Conservation (phyloP, 1,140 invertebrate genomes). For the Cydia amplana region DNA sequence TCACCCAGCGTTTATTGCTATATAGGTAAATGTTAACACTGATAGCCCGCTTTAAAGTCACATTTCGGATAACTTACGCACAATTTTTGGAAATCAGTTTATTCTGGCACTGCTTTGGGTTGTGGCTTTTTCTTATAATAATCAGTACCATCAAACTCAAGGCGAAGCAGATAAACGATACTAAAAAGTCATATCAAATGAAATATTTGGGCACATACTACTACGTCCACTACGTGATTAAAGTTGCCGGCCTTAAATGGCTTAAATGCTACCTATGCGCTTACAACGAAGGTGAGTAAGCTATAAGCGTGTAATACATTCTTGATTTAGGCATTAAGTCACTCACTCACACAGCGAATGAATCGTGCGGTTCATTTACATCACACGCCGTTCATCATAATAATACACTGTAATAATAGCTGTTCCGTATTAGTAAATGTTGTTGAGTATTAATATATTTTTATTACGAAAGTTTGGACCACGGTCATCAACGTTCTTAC, state of each 20-base stretch:
- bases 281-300: conserved; percentile 14
- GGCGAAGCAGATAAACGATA: background rate
- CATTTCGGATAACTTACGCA: too few relatives aligned
- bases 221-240: background rate
- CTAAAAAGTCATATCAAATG: background rate
- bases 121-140: too few relatives aligned
- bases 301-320: conserved; percentile 23
- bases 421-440: conserved; percentile 14
- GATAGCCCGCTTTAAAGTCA: too few relatives aligned
- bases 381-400: conserved; percentile 26
- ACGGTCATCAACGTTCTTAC: background rate
- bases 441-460: background rate
- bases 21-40: too few relatives aligned
- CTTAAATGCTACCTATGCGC: background rate
- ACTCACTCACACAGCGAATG: conserved; percentile 23
- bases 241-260: background rate
- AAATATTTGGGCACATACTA: background rate
- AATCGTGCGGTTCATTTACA: conserved; percentile 7
- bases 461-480: conserved; percentile 19
- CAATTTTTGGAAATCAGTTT: too few relatives aligned
- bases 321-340: conserved; percentile 31
- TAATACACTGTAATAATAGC: conserved; percentile 22
- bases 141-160: background rate
- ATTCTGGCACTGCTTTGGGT: too few relatives aligned
- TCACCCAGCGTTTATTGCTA: too few relatives aligned